phyloP scores from a whole-genome alignment of 1,140 invertebrate species.

The Monomorium pharaonis region DNA sequence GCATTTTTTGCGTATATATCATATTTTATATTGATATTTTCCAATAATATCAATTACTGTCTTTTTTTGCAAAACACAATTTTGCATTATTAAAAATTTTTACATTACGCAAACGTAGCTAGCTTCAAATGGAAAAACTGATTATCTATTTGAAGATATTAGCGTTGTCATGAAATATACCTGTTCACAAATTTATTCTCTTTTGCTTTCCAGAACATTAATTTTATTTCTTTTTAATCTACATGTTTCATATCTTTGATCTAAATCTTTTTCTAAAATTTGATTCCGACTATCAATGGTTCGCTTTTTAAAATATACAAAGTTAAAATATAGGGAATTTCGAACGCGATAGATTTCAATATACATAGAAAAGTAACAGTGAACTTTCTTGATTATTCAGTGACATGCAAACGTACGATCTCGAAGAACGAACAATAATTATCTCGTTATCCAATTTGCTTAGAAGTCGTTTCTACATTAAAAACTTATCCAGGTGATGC shows the following conservation, averaged over 20 bases:
- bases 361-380: background rate
- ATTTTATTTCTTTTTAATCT: background rate
- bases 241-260: background rate
- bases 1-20: background rate
- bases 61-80: background rate
- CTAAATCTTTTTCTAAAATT: background rate
- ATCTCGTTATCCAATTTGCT: background rate
- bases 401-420: background rate
- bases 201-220: background rate
- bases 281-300: background rate
- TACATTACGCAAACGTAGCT: background rate
- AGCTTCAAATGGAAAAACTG: background rate
- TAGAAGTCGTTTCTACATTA: background rate
- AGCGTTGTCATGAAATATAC: background rate
- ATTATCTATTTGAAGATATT: background rate
- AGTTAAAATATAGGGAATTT: background rate
- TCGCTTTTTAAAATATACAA: background rate
- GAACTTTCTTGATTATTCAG: background rate
- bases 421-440: constrained; percentile 1
- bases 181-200: background rate
- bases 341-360: background rate
- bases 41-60: background rate
- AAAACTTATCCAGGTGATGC: background rate
- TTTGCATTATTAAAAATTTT: background rate
- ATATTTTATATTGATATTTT: background rate